Evolutionary conservation across 1,140 invertebrate genomes (phyloP).

Genomic region (Aphis craccivora): DNA sequence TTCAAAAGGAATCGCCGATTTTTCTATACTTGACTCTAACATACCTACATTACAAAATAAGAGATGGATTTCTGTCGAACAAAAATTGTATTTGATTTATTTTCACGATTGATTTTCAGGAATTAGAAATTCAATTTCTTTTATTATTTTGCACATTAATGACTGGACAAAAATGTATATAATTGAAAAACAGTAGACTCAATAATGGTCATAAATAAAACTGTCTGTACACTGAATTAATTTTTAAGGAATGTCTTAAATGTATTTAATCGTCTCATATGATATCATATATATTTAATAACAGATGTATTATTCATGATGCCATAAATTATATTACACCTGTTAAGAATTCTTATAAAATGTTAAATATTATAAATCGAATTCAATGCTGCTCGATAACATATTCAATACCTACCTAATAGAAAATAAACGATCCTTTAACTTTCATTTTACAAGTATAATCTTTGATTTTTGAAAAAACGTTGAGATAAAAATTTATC

Average conservation of each 20-base stretch:
- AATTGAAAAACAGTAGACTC: neutral
- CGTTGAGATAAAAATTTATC: neutral
- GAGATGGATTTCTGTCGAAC: neutral
- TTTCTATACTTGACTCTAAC: neutral
- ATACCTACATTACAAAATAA: neutral
- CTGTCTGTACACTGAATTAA: neutral
- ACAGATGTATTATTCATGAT: neutral
- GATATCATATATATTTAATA: neutral
- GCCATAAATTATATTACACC: neutral
- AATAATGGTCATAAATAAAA: neutral
- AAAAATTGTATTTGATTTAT: constrained; percentile 7
- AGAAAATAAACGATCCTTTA: neutral
- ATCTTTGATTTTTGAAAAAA: neutral
- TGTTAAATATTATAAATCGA: neutral
- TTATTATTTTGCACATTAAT: neutral
- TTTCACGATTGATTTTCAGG: neutral
- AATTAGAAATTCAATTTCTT: neutral
- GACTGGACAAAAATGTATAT: neutral
- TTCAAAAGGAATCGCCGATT: neutral
- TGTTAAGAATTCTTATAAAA: neutral
- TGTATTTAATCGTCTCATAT: neutral
- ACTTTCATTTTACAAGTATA: neutral
- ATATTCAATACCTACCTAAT: neutral
- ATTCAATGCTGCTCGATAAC: neutral
- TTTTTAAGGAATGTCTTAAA: neutral